Base-by-base conservation (phyloP, 2,113 vertebrate species). In the Seriola aureovittata region DNA sequence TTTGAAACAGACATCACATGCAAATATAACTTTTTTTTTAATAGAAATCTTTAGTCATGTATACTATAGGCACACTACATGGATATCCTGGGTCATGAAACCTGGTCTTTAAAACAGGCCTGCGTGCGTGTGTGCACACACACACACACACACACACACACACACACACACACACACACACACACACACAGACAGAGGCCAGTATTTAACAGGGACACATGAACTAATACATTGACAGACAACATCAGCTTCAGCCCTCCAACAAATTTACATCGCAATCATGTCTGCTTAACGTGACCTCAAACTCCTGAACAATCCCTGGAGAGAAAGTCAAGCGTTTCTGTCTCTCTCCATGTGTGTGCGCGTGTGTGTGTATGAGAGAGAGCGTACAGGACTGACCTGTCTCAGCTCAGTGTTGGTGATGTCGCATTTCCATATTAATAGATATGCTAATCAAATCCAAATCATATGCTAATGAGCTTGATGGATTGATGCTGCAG, bases 371-470 rank as follows among this genome's bases (percentile, higher is more conserved):
- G 68, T 69, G 14, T 38, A 4, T 58, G 62, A 68, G 46, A 14
- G 38, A 55, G 25, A 12, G 58, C 54, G 71, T 72, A 66, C 52
- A 86, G 74, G 21, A 77, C 71, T 36, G 36, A 75, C 72, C 71
- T 16, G 59, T 80, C 80, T 80, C 48, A 72, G 66, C 75, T 85
- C 77, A 55, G 67, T 71, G 86, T 85, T 81, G 84, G 78, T 84
- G 80, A 90, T 88, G 86, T 80, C 5, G 34, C 63, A 94, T 94
- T 93, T 94, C 88, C 94, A 94, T 94, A 90, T 93, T 94, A 91
- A 94, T 95, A 87, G 83, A 80, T 90, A 93, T 96, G 93, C 91
- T 93, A 95, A 96, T 95, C 83, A 85, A 75, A 90, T 76, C 75
- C 78, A 85, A 91, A 91, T 77, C 76, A 77, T 84, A 94, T 94